Evolutionary conservation across 2,797 vertebrate genomes (phyloP).

Genomic region (Tapirus indicus): DNA sequence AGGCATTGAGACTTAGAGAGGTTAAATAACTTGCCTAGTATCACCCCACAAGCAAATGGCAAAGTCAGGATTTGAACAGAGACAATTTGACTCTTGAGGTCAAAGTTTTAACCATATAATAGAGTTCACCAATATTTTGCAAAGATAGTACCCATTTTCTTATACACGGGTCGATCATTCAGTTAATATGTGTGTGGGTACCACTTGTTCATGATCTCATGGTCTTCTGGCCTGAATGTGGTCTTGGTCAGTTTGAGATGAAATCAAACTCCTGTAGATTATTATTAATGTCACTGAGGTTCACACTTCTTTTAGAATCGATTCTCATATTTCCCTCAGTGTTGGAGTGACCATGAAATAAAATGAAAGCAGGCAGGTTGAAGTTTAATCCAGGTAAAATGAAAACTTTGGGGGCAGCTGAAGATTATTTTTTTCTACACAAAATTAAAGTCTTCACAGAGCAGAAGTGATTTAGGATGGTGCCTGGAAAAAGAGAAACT

Average conservation of each 20-base stretch:
- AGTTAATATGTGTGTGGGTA: background rate
- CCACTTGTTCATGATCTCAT: background rate
- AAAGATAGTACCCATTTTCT: constrained; percentile 20
- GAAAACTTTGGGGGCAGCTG: background rate
- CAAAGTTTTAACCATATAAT: constrained; percentile 9
- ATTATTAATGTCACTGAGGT: background rate
- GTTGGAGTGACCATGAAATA: constrained; percentile 29
- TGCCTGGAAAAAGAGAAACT: background rate
- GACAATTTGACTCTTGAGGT: background rate
- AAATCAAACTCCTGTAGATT: constrained; percentile 22
- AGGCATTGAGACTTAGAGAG: background rate
- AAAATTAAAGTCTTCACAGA: background rate
- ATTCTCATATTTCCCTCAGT: background rate
- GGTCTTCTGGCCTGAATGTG: background rate
- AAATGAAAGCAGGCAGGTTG: background rate
- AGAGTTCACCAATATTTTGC: background rate
- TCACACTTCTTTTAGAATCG: background rate
- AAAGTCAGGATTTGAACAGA: constrained; percentile 42
- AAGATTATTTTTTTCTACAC: background rate
- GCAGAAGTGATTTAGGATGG: background rate
- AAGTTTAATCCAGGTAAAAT: constrained; percentile 27
- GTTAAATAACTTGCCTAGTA: background rate
- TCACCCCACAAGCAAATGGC: background rate
- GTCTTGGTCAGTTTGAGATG: background rate
- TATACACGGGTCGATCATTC: background rate